Conservation (phyloP, 2,888 invertebrate genomes). For the Tridacna gigas region DNA sequence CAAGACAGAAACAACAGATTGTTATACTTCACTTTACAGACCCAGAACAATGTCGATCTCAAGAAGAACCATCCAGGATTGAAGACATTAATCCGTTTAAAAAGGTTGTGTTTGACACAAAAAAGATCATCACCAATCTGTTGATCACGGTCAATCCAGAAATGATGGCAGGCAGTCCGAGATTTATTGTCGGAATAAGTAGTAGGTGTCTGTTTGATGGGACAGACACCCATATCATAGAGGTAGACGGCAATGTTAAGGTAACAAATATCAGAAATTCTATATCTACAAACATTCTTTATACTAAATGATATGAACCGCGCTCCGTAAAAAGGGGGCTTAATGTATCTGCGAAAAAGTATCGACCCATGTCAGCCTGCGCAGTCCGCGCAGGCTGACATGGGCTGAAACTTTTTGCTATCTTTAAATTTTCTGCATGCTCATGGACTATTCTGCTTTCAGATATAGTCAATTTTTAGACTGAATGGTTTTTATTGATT, state of each 20-base stretch:
- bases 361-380: no score
- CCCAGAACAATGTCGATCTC: slow-evolving; percentile 21
- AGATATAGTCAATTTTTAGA: no score
- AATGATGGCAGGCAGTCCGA: slow-evolving; percentile 27
- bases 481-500: no score
- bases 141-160: slow-evolving; percentile 26
- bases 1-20: no score
- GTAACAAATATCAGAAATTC: neutral
- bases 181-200: slow-evolving; percentile 53
- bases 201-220: slow-evolving; percentile 55
- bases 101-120: slow-evolving; percentile 48
- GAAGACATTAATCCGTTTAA: slow-evolving; percentile 30
- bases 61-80: slow-evolving; percentile 16
- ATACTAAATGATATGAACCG: no score
- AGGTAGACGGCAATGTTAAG: neutral
- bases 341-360: no score
- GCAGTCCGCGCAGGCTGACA: no score
- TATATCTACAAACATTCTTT: no score
- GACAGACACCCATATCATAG: slow-evolving; percentile 4
- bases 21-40: slow-evolving; percentile 24
- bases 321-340: no score
- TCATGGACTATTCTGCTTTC: no score
- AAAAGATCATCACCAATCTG: slow-evolving; percentile 52
- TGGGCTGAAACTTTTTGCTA: no score
- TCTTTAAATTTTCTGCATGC: no score